Evolutionary conservation across 2,797 vertebrate genomes (phyloP).

Genomic region (Cynodonichthys magdalenae): DNA sequence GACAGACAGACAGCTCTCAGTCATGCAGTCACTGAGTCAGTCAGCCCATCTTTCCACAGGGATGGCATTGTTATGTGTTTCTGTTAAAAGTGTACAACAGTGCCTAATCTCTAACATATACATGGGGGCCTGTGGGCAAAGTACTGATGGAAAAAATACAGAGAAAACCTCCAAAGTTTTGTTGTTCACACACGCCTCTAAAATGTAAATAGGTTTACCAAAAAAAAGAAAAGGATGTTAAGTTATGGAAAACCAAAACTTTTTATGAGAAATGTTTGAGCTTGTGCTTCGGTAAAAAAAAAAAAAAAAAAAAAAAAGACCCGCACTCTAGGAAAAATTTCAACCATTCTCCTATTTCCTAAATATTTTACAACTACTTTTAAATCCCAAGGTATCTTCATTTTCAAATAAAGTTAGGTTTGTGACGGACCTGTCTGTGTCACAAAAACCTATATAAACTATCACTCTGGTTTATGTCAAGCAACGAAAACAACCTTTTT

Average conservation of each 20-base stretch:
- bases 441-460: too few species aligned
- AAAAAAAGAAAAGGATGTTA: background rate
- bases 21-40: constrained; percentile 64
- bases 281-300: background rate
- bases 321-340: background rate
- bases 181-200: background rate
- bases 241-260: constrained; percentile 12
- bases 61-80: constrained; percentile 64
- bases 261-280: background rate
- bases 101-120: constrained; percentile 50
- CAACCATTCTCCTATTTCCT: background rate
- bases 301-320: background rate
- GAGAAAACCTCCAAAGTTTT: constrained; percentile 5
- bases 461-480: too few species aligned
- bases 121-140: constrained; percentile 40
- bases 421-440: too few species aligned
- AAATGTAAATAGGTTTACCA: constrained; percentile 6
- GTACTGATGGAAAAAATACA: constrained; percentile 35
- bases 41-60: constrained; percentile 62
- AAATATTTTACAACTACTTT: background rate
- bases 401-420: too few species aligned
- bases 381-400: background rate
- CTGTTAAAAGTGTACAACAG: constrained; percentile 59
- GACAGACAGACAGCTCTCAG: constrained; percentile 80
- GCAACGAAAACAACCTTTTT: too few species aligned